Conservation (phyloP, 2,888 invertebrate genomes). For the Boloria selene region DNA sequence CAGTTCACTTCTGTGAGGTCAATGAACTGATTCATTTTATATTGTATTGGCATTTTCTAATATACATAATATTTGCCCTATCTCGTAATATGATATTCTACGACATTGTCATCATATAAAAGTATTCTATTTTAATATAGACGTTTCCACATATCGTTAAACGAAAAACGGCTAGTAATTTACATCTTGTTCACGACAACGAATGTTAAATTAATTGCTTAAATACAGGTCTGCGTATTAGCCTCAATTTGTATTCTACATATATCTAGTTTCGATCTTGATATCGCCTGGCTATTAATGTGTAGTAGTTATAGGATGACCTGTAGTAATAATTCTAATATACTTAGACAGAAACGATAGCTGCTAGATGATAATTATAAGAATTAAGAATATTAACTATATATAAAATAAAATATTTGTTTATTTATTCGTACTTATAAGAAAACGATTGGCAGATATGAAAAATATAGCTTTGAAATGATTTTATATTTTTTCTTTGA, state of each 20-base stretch:
- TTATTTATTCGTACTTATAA: too few relatives aligned
- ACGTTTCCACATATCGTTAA: conserved; percentile 16
- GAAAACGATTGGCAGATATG: too few relatives aligned
- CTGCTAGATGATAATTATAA: not conserved
- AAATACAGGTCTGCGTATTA: conserved; percentile 33
- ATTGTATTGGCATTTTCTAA: too few relatives aligned
- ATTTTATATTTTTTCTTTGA: too few relatives aligned
- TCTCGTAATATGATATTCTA: not conserved
- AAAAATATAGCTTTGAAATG: too few relatives aligned
- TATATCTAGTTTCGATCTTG: conserved; percentile 31
- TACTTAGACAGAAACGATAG: not conserved
- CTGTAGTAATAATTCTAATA: conserved; percentile 23
- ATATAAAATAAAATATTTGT: not conserved
- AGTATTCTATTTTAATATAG: conserved; percentile 15
- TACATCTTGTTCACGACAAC: conserved; percentile 33
- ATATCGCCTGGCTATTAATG: conserved; percentile 29
- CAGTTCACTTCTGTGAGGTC: too few relatives aligned
- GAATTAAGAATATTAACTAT: not conserved
- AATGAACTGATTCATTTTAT: too few relatives aligned
- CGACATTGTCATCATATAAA: not conserved
- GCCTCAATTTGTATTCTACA: conserved; percentile 29
- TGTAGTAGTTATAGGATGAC: conserved; percentile 24
- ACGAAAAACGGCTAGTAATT: conserved; percentile 26
- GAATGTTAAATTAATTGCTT: conserved; percentile 40
- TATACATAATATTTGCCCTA: too few relatives aligned